Base-by-base conservation (phyloP, 30 jellyfish, hydroid and myxozoan species). In the Turritopsis dohrnii region DNA sequence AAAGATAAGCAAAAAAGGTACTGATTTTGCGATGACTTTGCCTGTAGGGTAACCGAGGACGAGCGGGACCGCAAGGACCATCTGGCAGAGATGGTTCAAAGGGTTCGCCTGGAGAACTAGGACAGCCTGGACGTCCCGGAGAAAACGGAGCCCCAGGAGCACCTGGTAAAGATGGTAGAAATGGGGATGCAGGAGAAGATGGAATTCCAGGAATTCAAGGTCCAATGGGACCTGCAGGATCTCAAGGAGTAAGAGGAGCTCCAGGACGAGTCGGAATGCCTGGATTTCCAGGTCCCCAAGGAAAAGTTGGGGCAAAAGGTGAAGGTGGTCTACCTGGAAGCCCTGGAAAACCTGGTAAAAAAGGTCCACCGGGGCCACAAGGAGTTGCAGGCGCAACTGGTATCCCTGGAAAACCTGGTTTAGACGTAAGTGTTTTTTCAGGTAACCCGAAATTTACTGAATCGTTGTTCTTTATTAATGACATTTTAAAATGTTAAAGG, bases 211-310 rank as follows among this genome's bases (percentile, higher is more conserved):
- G 97, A 29, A 79, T 83, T 29, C 87, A 82, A 76, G 97, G 97
- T 24, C 89, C 89, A 19, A 65, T 41, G 29, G 97, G 97, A 1
- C 79, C 80, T 53, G 84, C 84, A 19, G 97, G 97, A 54, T 66
- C 79, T 16, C 83, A 82, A 88, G 97, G 93, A 54, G 53, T 18
- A 52, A 86, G 73, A 65, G 89, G 89, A 60, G 41, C 87, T n/a
- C 89, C 84, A 20, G 97, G 97, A 71, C 88, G 97, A 71, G 83
- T 83, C 69, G 97, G 97, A 27, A 73, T 27, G 86, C 81, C 84
- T 52, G 97, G 97, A 65, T 86, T 83, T 76, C 87, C 83, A 72
- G 97, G 97, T 16, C 86, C 92, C 20, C 79, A 72, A 27, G 97
- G 97, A 8, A 86, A 77, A 85, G 72, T 80, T 23, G 97, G 97